Conservation (phyloP, 2,797 vertebrate genomes). For the Euphonia xanthogaster region DNA sequence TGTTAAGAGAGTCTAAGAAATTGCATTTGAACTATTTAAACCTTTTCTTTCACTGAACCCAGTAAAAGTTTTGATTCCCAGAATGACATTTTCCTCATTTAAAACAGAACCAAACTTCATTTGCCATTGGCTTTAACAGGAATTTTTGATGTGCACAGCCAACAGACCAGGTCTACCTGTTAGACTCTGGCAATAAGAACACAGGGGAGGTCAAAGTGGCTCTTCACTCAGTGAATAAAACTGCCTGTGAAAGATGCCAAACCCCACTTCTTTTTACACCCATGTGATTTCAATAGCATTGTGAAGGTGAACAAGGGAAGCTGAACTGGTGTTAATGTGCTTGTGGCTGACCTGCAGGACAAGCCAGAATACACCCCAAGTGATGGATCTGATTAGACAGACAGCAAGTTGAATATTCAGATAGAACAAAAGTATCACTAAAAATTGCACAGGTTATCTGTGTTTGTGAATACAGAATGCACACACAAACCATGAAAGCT, state of each 20-base stretch:
- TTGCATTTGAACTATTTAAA: background rate
- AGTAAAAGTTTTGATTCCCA: background rate
- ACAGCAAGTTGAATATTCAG: background rate
- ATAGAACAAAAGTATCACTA: background rate
- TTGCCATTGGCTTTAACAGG: background rate
- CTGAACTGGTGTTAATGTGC: background rate
- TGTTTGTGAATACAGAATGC: background rate
- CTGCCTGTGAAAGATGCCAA: background rate
- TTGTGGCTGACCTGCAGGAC: background rate
- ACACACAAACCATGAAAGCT: background rate
- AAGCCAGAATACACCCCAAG: background rate
- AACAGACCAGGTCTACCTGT: background rate
- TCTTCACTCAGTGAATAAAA: background rate
- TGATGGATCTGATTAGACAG: background rate
- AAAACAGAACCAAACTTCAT: no score
- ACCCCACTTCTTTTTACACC: background rate
- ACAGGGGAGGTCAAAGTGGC: background rate
- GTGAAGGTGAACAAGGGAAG: background rate
- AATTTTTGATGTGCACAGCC: background rate
- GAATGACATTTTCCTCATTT: background rate
- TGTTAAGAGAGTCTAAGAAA: background rate
- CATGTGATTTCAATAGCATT: background rate
- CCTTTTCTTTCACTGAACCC: background rate
- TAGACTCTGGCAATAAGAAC: background rate
- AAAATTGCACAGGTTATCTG: background rate